phyloP scores from a whole-genome alignment of 2,113 vertebrate genomes.

The Myotis brandtii region DNA sequence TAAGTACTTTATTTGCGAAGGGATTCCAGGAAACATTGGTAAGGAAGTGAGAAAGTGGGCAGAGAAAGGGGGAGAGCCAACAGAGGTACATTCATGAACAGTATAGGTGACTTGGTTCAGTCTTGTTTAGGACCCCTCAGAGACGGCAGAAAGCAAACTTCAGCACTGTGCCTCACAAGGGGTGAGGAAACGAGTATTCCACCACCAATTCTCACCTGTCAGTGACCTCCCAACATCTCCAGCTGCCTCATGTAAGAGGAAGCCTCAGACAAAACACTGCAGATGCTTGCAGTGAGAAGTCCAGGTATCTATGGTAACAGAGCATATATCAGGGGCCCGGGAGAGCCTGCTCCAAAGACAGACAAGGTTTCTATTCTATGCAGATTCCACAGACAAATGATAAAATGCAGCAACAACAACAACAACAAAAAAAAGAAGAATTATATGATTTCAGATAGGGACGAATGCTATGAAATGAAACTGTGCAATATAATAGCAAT shows the following conservation, averaged over 20 bases:
- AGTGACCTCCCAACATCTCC: not conserved
- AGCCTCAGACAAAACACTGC: not conserved
- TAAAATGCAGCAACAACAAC: not conserved
- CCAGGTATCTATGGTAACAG: conserved; percentile 63
- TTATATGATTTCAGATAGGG: not conserved
- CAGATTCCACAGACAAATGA: not conserved
- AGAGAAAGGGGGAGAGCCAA: not conserved
- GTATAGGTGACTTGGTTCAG: not conserved
- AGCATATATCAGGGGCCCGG: not conserved
- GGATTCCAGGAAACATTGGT: not conserved
- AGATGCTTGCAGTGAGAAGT: conserved; percentile 28
- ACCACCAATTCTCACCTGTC: not conserved
- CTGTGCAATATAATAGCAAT: not conserved
- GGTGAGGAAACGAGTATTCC: not conserved
- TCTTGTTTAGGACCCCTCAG: not conserved
- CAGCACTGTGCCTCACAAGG: not conserved
- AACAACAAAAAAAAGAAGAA: not conserved
- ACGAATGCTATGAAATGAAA: not conserved
- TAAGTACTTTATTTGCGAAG: not conserved
- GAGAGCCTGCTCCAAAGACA: not conserved
- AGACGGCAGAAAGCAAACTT: not conserved
- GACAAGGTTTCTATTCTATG: not conserved
- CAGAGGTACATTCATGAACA: not conserved
- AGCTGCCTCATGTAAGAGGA: not conserved
- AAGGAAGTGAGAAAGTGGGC: not conserved